Evolutionary conservation across 92 coral and sea anemone species (phyloP), one percentile per base, ranked within the genome.

Genomic region (Metridium senile): DNA sequence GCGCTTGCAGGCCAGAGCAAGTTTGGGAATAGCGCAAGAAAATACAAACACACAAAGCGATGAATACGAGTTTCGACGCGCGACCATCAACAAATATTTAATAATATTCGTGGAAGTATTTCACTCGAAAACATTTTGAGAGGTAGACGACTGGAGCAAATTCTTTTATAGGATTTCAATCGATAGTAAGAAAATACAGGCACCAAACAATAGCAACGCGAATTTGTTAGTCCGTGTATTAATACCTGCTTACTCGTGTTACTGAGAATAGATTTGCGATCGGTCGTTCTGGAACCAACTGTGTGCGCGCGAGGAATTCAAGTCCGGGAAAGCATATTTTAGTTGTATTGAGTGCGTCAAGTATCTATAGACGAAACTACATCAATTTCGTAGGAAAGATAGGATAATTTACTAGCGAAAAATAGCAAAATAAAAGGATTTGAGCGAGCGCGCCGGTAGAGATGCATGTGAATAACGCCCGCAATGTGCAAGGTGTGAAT

Each of bases 401-500:
- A 20, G 54, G 53, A 1, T 1, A 23, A 21, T 10, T 18, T 29
- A 20, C 33, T 17, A 58, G 7, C 67, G 52, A 58, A 57, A 21
- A 10, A 10, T 47, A 65, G n/a, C 49, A 23, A 35, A 46, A 33
- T 17, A 56, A 46, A 58, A 10, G 30, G n/a, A 20, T 27, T 73
- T n/a, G 78, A 18, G 39, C 19, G 31, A 75, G 80, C 71, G 80
- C 80, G 80, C 70, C 71, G 26, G 71, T 26, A 19, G 67, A 64
- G 27, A 33, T 75, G 62, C 70, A 39, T 28, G 45, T 28, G 69
- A 28, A 23, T 68, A 30, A 75, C 80, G 71, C 74, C 66, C 74
- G 82, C 82, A 62, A 33, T 61, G 74, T 67, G 64, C 82, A 65
- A 77, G 82, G 82, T 77, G 75, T 67, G 39, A 77, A 77, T 66